A percentile compares a stretch with the other conserved stretches of the same genome.
Evolutionary conservation across 2,113 vertebrate species (phyloP).

Genomic region (Typhlomys cinereus): DNA sequence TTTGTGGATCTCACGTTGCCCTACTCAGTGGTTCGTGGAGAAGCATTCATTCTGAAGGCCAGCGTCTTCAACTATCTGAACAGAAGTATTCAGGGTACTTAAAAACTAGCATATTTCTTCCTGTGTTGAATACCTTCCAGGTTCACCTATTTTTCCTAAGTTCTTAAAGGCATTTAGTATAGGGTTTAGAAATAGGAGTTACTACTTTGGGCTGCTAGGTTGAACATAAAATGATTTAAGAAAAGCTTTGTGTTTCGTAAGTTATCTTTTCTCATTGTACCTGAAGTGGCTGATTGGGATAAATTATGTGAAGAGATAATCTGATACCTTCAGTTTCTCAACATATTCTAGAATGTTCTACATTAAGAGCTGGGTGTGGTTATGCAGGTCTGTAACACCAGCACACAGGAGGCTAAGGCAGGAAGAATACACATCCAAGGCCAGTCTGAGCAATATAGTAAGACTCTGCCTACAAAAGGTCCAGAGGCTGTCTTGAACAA

Average conservation of each 20-base stretch:
- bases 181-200: background rate
- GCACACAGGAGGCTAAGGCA: too few relatives aligned
- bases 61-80: slow-evolving; percentile 85
- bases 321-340: background rate
- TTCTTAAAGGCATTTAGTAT: background rate
- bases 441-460: too few relatives aligned
- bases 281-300: background rate
- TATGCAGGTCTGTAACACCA: too few relatives aligned
- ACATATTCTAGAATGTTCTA: background rate
- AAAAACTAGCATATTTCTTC: background rate
- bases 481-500: too few relatives aligned
- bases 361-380: too few relatives aligned
- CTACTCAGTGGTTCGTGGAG: slow-evolving; percentile 88
- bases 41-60: slow-evolving; percentile 88
- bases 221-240: background rate
- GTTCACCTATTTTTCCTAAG: background rate
- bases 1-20: slow-evolving; percentile 90
- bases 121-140: background rate
- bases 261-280: background rate
- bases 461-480: background rate
- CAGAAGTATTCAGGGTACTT: slow-evolving; percentile 70
- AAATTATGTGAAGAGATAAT: too few relatives aligned
- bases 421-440: too few relatives aligned
- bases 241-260: background rate
- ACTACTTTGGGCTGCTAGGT: background rate